Evolutionary conservation across 2,888 invertebrate genomes (phyloP), one percentile per base, ranked within the genome.

Genomic region (Orgyia antiqua): DNA sequence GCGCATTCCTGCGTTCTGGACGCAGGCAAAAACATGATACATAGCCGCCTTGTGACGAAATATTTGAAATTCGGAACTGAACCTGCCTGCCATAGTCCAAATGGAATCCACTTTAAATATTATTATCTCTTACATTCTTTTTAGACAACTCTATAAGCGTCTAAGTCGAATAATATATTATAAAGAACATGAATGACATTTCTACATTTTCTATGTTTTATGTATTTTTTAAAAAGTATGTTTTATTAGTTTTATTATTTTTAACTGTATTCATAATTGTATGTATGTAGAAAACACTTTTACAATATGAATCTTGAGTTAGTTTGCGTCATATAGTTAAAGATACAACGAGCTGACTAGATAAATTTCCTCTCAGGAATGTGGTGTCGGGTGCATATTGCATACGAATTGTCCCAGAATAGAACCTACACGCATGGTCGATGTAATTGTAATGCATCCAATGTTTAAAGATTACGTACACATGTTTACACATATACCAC

Each of bases 11-110:
- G 58, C 58, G 76, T 45, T 52, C 58, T 45, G n/a, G n/a, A n/a
- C n/a, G n/a, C n/a, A n/a, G 64, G 79, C 84, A 83, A 86, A 84
- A 84, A 84, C 84, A 82, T 83, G 79, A 83, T 83, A 79, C 80
- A 84, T 82, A 70, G 78, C 65, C 64, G 66, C 68, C 74, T 77
- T 77, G 76, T 80, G 82, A 83, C 82, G 76, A 83, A 79, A 78
- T 79, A 80, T 80, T 82, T 77, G 59, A 76, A 68, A 75, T 76
- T 75, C 66, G 65, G 73, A 69, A 70, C 35, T 36, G 31, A 31
- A 74, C 72, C 77, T 71, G 77, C 69, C 70, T 63, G 72, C 72
- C 74, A 75, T 77, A 70, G 72, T 75, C 67, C 68, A 65, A 72
- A 76, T 68, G 74, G 76, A 75, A 74, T 72, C 68, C 60, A 70